These are phyloP conservation scores for Conus ventricosus DNA, from an alignment of 1,140 invertebrate species.

Conservation along the genomic window DNA sequence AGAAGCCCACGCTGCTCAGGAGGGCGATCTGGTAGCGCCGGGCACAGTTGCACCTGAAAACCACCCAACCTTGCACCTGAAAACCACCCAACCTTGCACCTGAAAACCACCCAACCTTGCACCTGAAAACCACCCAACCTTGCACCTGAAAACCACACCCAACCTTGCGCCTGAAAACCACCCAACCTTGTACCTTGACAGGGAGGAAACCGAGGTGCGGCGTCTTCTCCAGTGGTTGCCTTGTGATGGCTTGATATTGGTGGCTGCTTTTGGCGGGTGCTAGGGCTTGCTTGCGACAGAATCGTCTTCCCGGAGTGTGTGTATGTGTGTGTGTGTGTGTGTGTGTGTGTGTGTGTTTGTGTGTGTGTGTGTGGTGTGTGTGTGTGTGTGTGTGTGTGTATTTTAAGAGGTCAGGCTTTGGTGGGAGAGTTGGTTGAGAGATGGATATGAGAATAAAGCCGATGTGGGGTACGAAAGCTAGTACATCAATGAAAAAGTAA, in stretches of 20 bases:
- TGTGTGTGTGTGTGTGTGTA: too few species aligned
- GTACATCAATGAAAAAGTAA: too few species aligned
- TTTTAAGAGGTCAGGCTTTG: too few species aligned
- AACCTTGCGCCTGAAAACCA: neutral
- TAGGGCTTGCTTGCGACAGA: too few species aligned
- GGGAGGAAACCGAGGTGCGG: neutral
- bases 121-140: neutral
- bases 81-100: neutral
- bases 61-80: neutral
- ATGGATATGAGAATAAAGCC: too few species aligned
- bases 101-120: neutral
- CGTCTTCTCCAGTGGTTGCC: neutral
- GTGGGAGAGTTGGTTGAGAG: too few species aligned
- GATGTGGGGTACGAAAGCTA: too few species aligned
- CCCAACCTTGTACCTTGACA: neutral
- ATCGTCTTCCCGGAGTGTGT: too few species aligned
- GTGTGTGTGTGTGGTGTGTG: too few species aligned
- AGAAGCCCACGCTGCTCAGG: constrained; percentile 73
- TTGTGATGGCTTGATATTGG: neutral
- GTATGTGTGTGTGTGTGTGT: too few species aligned
- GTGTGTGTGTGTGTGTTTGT: too few species aligned
- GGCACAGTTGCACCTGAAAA: constrained; percentile 53
- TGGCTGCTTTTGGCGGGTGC: too few species aligned
- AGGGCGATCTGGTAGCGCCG: constrained; percentile 71
- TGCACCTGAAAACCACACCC: neutral